Conservation (phyloP, 1,140 invertebrate genomes). For the Magallana gigas region DNA sequence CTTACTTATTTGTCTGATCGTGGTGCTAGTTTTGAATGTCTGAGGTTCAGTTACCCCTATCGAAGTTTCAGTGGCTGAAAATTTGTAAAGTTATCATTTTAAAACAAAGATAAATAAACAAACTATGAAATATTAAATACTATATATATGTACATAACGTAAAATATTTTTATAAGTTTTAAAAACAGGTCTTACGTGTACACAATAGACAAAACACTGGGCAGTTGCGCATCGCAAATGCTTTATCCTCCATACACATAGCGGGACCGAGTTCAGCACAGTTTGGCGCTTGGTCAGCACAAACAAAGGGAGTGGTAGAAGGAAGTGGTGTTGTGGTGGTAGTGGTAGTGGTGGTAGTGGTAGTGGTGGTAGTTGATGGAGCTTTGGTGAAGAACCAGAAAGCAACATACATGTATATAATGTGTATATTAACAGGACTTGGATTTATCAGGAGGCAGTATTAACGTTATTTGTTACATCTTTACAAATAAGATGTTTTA, state of each 20-base stretch:
- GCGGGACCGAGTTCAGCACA: background rate
- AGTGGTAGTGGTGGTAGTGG: background rate
- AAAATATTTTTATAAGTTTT: too few relatives aligned
- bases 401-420: too few relatives aligned
- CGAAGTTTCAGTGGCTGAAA: background rate
- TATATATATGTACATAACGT: too few relatives aligned
- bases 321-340: background rate
- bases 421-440: too few relatives aligned
- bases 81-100: too few relatives aligned
- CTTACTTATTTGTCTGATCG: background rate
- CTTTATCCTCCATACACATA: background rate
- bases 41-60: background rate
- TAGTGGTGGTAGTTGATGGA: background rate
- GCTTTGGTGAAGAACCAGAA: background rate
- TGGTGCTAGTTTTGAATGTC: background rate
- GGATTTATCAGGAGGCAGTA: too few relatives aligned
- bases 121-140: too few relatives aligned
- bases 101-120: too few relatives aligned
- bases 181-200: background rate
- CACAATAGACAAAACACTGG: background rate
- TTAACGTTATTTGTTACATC: too few relatives aligned
- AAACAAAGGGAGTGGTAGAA: background rate
- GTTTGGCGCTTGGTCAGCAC: background rate
- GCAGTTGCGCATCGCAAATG: background rate
- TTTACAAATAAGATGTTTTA: too few relatives aligned